These are phyloP conservation scores for Anaspis maculata DNA, from an alignment of 2,888 invertebrate species.

Conservation along the genomic window DNA sequence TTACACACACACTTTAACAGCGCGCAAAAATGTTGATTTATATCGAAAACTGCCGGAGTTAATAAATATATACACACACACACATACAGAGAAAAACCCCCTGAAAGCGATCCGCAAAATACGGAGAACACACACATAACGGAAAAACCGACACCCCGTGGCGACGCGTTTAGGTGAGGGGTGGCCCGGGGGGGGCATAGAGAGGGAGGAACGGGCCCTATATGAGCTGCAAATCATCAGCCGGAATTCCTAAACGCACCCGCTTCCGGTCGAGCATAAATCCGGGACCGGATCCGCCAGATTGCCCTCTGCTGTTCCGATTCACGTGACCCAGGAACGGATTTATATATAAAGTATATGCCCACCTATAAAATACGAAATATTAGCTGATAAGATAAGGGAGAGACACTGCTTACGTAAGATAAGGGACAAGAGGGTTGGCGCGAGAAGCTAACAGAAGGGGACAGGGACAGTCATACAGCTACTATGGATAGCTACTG, in stretches of 20 bases:
- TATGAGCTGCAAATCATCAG: conserved; percentile 50
- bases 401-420: too few relatives aligned
- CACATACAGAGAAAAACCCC: conserved; percentile 9
- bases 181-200: conserved; percentile 6
- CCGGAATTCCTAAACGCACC: conserved; percentile 54
- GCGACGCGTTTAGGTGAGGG: conserved; percentile 20
- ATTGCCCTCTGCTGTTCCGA: conserved; percentile 34
- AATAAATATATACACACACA: conserved; percentile 30
- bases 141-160: conserved; percentile 19
- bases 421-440: too few relatives aligned
- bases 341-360: too few relatives aligned
- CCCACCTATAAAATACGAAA: too few relatives aligned
- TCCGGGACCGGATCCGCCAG: conserved; percentile 38
- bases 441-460: too few relatives aligned
- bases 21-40: conserved; percentile 36
- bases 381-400: too few relatives aligned
- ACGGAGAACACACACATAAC: too few relatives aligned
- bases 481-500: too few relatives aligned
- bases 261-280: conserved; percentile 40
- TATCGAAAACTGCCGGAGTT: conserved; percentile 31
- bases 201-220: conserved; percentile 24
- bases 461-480: too few relatives aligned
- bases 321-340: conserved; percentile 17
- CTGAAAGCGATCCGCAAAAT: conserved; percentile 26
- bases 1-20: conserved; percentile 32